Evolutionary conservation across 2,888 invertebrate species (phyloP).

Genomic region (Mycalesis mineus): DNA sequence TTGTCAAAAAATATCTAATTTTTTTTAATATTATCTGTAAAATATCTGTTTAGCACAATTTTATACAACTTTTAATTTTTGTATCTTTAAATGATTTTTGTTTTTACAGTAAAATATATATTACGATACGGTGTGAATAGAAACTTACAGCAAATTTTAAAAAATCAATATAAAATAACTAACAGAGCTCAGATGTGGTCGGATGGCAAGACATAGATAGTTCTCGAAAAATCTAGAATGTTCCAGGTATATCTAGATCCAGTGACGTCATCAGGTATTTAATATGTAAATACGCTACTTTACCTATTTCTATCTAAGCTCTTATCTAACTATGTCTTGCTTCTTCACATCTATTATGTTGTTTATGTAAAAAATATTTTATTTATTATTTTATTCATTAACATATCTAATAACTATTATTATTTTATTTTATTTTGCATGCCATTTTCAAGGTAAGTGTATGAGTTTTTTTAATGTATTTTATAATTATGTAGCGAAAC

Average conservation of each 20-base stretch:
- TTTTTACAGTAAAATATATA: not conserved
- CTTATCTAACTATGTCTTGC: slow-evolving; percentile 77
- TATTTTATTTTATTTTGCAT: slow-evolving; percentile 3
- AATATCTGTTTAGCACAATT: too few species aligned
- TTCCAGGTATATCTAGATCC: slow-evolving; percentile 34
- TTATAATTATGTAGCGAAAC: too few species aligned
- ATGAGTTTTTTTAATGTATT: not conserved
- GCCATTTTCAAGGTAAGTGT: not conserved
- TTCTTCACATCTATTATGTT: slow-evolving; percentile 58
- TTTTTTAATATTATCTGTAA: too few species aligned
- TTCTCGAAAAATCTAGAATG: slow-evolving; percentile 37
- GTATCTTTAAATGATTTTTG: too few species aligned
- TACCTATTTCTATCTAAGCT: slow-evolving; percentile 42
- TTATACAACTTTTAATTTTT: too few species aligned
- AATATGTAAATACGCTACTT: slow-evolving; percentile 32
- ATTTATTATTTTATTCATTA: slow-evolving; percentile 22
- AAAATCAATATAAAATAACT: slow-evolving; percentile 35
- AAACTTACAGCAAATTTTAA: slow-evolving; percentile 31
- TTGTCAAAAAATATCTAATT: too few species aligned
- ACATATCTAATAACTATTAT: slow-evolving; percentile 7
- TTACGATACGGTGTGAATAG: slow-evolving; percentile 50
- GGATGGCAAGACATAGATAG: slow-evolving; percentile 73
- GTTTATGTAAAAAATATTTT: slow-evolving; percentile 22
- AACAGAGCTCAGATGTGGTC: slow-evolving; percentile 75
- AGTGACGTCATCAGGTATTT: slow-evolving; percentile 56